A percentile compares a stretch with the other conserved stretches of the same genome.
These are phyloP conservation scores for Drosophila acutilabella DNA, from an alignment of 2,888 invertebrate genomes.

Conservation along the genomic window DNA sequence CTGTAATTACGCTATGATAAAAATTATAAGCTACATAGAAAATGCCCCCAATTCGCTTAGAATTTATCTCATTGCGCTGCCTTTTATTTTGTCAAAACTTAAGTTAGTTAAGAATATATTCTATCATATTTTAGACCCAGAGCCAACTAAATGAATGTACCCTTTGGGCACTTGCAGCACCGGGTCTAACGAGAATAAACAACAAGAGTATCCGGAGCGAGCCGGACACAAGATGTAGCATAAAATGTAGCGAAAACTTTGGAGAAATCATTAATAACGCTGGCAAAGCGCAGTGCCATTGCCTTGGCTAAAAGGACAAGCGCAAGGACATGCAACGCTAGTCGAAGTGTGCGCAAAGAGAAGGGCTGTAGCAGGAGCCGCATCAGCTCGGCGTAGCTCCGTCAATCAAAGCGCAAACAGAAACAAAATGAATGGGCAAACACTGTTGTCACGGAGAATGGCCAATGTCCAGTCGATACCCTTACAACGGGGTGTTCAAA, in stretches of 20 bases:
- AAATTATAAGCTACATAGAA: no score
- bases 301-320: conserved; percentile 73
- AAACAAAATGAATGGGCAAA: conserved; percentile 82
- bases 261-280: conserved; percentile 83
- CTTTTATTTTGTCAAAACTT: no score
- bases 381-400: conserved; percentile 69
- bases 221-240: conserved; percentile 65
- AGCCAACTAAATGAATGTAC: neutral
- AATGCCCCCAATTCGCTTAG: no score
- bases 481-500: neutral
- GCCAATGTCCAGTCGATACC: conserved; percentile 10
- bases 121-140: no score
- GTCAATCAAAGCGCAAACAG: conserved; percentile 81
- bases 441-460: conserved; percentile 53
- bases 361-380: neutral
- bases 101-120: no score
- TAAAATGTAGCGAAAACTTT: conserved; percentile 79
- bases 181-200: conserved; percentile 27
- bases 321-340: conserved; percentile 78
- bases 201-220: conserved; percentile 47
- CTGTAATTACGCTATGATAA: neutral
- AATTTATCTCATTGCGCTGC: no score
- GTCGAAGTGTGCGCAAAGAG: neutral
- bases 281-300: conserved; percentile 80
- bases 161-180: neutral